phyloP scores from a whole-genome alignment of 2,888 invertebrate species.

The Drosophila fungiperda region DNA sequence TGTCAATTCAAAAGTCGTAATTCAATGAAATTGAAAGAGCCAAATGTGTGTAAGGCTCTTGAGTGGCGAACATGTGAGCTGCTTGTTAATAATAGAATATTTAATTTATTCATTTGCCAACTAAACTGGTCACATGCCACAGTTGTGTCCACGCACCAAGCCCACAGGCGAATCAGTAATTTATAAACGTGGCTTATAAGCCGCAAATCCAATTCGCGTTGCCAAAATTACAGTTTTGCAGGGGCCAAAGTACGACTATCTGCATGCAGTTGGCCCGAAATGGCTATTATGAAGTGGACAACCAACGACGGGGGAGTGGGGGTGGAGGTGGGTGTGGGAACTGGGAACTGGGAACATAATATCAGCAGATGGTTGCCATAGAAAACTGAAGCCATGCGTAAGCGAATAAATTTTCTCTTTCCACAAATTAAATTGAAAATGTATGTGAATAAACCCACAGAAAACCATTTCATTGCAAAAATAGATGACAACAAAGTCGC shows the following conservation, averaged over 20 bases:
- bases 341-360: neutral
- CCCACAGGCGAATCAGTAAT: constrained; percentile 69
- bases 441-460: constrained; percentile 54
- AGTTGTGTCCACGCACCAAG: constrained; percentile 22
- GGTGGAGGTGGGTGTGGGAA: neutral
- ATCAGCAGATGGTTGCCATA: constrained; percentile 11
- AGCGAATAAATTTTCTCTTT: constrained; percentile 49
- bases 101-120: constrained; percentile 72
- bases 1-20: neutral
- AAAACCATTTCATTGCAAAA: neutral
- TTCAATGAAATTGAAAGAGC: neutral
- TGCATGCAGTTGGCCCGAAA: constrained; percentile 36
- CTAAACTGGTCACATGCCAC: constrained; percentile 31
- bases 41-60: neutral
- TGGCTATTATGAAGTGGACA: constrained; percentile 32
- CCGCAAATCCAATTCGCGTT: constrained; percentile 74
- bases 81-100: constrained; percentile 55
- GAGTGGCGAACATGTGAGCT: neutral
- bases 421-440: constrained; percentile 62
- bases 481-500: neutral
- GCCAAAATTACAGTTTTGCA: constrained; percentile 49
- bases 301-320: neutral
- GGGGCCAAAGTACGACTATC: constrained; percentile 6
- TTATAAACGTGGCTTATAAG: constrained; percentile 77
- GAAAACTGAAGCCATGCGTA: constrained; percentile 52